Evolutionary conservation across 2,113 vertebrate species (phyloP), one percentile per base, ranked within the genome.

Genomic region (Limnothrissa miodon): DNA sequence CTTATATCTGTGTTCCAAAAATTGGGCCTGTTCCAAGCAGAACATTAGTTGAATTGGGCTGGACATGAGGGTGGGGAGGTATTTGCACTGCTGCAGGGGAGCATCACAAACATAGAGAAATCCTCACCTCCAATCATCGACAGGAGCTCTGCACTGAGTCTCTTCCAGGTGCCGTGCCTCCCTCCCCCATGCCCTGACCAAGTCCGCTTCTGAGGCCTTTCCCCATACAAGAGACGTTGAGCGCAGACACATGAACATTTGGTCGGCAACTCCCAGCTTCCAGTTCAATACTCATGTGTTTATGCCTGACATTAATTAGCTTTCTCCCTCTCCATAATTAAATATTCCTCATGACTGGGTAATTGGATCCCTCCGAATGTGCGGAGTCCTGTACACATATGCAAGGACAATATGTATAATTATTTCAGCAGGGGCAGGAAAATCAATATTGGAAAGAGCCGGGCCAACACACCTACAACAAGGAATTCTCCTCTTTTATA

Each of bases 11-110:
- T 88, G 90, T 81, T 91, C 92, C 86, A 89, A 81, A 48, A 86
- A 66, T 89, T 93, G 92, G 90, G 87, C 84, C 39, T 4, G 39
- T 79, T 91, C 93, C 90, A 93, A 89, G 83, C 91, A 89, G 90
- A 91, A 91, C 91, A 92, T 93, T 90, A 91, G 86, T 85, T 53
- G 53, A 81, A 36, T 74, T 74, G 11, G 33, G 66, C 15, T 74
- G 29, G 66, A 74, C 15, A 29, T 39, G 29, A 74, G 17, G 29
- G 33, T 48, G 66, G 62, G 80, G 46, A 74, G 33, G 70, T 79
- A 78, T 84, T 84, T 81, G 48, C 78, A 84, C 79, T 81, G 29
- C 66, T 74, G 66, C 33, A 74, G 66, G 66, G 66, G 25, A 74
- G 33, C 66, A 84, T 53, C 36, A 53, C 62, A 17, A 74, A 74